Base-by-base conservation (phyloP, 2,113 vertebrate species). In the Oryzias melastigma region DNA sequence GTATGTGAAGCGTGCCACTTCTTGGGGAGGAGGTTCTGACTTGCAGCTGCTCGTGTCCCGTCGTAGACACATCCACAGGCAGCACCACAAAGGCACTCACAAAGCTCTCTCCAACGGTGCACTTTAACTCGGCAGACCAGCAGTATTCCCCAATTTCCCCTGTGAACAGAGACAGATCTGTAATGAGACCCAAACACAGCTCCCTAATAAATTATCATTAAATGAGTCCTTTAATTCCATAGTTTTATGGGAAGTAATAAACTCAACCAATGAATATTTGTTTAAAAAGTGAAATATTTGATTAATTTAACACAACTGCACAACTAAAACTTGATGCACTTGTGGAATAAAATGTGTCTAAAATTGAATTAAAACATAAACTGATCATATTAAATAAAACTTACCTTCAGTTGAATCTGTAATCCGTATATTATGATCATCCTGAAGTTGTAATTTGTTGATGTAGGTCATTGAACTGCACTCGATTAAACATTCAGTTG, bases 111-210 rank as follows among this genome's bases (percentile, higher is more conserved):
- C 84, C 90, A 5, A 49, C 14, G 16, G 29, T 77, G 76, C 89
- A 91, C 48, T 74, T 54, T 1, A 84, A 44, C 17, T 73, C 29
- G 1, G 62, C 73, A 5, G 88, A 60, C 91, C 91, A 93, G 64
- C 92, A 93, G 63, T 88, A 85, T 62, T 89, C 81, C 14, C 85
- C 89, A 0, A 42, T 42, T 5, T 75, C 80, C 40, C 83, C 92
- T 93, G 66, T 43, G 25, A 52, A 73, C 35, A 86, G 1, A 59
- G 17, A 50, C 1, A 2, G 24, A 15, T 45, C 40, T 2, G 18
- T 54, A 4, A 58, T 54, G 52, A 43, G 42, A n/a, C 5, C 35
- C 35, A 12, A 35, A 35, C 8, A 35, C 35, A 35, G 35, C 35
- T 35, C 35, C 12, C 35, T 35, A 8, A 27, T 27, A 27, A 27